Conservation (phyloP, 2,113 vertebrate genomes). For the Chiloscyllium plagiosum region DNA sequence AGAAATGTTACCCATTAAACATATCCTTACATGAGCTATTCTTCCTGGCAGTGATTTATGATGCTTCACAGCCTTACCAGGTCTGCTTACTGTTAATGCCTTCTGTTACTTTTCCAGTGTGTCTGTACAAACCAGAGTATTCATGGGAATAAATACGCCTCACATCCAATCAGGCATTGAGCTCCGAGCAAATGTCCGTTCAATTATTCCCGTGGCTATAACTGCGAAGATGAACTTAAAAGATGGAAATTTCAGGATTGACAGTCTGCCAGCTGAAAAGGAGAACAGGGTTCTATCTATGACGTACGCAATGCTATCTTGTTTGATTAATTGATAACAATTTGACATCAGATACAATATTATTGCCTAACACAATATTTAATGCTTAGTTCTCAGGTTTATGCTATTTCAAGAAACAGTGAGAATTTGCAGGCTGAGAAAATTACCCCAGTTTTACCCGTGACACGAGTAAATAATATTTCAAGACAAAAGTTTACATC, state of each 20-base stretch:
- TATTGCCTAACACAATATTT: background rate
- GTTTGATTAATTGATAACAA: background rate
- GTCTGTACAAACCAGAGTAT: conserved; percentile 53
- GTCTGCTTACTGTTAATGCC: background rate
- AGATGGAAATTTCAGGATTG: conserved; percentile 61
- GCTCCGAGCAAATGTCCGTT: conserved; percentile 51
- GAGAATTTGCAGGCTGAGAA: conserved; percentile 54
- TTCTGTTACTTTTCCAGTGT: conserved; percentile 46
- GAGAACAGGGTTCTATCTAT: conserved; percentile 54
- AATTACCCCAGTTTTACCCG: conserved; percentile 56
- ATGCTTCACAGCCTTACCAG: background rate
- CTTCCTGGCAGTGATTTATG: too few relatives aligned
- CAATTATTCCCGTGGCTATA: conserved; percentile 53
- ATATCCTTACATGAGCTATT: background rate
- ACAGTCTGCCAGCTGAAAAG: conserved; percentile 52
- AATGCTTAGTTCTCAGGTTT: conserved; percentile 55
- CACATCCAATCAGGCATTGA: conserved; percentile 61
- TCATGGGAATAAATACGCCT: conserved; percentile 68
- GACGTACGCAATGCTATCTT: conserved; percentile 48
- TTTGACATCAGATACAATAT: background rate
- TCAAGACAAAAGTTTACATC: conserved; percentile 50
- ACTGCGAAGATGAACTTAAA: conserved; percentile 55
- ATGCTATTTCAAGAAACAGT: conserved; percentile 63
- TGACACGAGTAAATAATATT: conserved; percentile 22
- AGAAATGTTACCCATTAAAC: background rate